phyloP scores from a whole-genome alignment of 2,797 vertebrate genomes.

The Chaetophractus vellerosus region DNA sequence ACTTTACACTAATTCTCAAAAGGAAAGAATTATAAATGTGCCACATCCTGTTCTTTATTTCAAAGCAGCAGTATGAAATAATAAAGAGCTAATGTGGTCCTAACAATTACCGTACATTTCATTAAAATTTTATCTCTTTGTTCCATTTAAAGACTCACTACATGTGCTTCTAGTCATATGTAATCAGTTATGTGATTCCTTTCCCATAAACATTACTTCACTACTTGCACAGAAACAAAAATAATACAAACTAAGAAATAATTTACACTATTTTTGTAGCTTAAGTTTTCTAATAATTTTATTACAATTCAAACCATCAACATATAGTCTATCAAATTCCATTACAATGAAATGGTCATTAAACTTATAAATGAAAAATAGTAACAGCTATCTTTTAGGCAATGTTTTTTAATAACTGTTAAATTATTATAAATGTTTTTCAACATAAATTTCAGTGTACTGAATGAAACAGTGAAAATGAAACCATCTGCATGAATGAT shows the following conservation, averaged over 20 bases:
- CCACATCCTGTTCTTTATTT: slow-evolving; percentile 87
- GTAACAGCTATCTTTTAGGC: slow-evolving; percentile 8
- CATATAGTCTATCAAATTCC: slow-evolving; percentile 31
- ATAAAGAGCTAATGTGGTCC: slow-evolving; percentile 82
- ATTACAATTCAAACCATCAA: slow-evolving; percentile 56
- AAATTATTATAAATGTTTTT: not conserved
- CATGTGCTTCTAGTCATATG: slow-evolving; percentile 82
- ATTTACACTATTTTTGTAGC: slow-evolving; percentile 37
- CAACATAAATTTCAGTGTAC: slow-evolving; percentile 41
- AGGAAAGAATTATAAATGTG: slow-evolving; percentile 85
- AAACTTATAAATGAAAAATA: not conserved
- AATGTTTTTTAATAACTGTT: not conserved
- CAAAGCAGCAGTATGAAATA: slow-evolving; percentile 86
- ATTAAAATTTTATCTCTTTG: slow-evolving; percentile 85
- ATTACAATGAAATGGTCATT: not conserved
- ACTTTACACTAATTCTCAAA: slow-evolving; percentile 85
- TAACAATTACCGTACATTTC: slow-evolving; percentile 82
- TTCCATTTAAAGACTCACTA: slow-evolving; percentile 83
- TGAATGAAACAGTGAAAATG: slow-evolving; percentile 38
- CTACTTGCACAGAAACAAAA: slow-evolving; percentile 51
- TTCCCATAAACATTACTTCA: slow-evolving; percentile 48
- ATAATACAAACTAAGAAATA: slow-evolving; percentile 66
- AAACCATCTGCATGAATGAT: not conserved
- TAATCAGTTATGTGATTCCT: slow-evolving; percentile 81
- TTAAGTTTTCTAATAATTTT: slow-evolving; percentile 55